phyloP scores from a whole-genome alignment of 1,140 invertebrate genomes.

The Diachasmimorpha longicaudata region DNA sequence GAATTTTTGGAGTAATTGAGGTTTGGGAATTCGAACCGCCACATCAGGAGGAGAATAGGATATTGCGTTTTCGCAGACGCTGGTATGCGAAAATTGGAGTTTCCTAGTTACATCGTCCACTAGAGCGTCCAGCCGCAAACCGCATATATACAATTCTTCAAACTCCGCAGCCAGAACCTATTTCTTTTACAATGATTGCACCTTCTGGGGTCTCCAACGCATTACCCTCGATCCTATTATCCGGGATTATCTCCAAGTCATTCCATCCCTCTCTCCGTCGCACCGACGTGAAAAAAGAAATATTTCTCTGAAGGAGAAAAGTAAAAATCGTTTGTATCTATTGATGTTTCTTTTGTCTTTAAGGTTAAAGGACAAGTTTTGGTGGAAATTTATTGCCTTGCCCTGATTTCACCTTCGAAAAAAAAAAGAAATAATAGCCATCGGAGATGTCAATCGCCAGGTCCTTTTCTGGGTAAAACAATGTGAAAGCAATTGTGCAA shows the following conservation, averaged over 20 bases:
- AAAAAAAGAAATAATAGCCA: background rate
- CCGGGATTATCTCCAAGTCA: background rate
- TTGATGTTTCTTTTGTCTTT: conserved; percentile 1
- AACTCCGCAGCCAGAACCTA: background rate
- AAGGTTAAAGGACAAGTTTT: background rate
- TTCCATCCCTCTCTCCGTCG: background rate
- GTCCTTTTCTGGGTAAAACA: conserved; percentile 3
- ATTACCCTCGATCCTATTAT: background rate
- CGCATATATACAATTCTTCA: conserved; percentile 31
- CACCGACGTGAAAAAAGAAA: background rate
- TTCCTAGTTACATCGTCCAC: conserved; percentile 43
- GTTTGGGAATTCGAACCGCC: background rate
- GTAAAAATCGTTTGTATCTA: conserved; percentile 7
- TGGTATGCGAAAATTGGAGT: conserved; percentile 37
- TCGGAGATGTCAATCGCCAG: conserved; percentile 11
- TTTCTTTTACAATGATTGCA: conserved; percentile 1
- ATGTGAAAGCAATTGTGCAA: conserved; percentile 9
- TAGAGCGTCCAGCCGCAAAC: conserved; percentile 51
- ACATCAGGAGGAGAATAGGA: conserved; percentile 24
- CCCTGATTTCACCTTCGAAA: background rate
- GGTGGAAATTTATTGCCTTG: background rate
- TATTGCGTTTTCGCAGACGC: conserved; percentile 40
- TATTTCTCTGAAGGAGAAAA: background rate
- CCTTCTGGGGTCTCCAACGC: background rate
- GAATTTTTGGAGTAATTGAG: background rate